Evolutionary conservation across 2,113 vertebrate genomes (phyloP), one percentile per base, ranked within the genome.

Genomic region (Scortum barcoo): DNA sequence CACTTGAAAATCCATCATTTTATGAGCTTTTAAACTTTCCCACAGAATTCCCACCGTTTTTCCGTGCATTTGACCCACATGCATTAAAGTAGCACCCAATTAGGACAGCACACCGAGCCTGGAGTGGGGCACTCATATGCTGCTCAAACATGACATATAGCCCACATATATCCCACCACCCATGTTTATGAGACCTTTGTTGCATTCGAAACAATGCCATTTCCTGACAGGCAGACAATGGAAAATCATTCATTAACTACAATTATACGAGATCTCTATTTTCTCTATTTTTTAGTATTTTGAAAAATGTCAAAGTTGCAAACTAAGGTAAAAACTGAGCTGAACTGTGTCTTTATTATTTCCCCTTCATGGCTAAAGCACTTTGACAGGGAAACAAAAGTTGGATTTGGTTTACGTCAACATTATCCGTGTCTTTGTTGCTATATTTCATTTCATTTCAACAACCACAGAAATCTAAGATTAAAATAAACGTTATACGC

Each of bases 1-100:
- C 80, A 73, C 78, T 93, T 90, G 84, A 77, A 84, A 88, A 94
- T 89, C 71, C 81, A 91, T 92, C 76, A 78, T 81, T 91, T 90
- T 91, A 90, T 78, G 74, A 84, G 87, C 69, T 63, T 84, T 86
- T 65, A 77, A 75, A 86, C 82, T 89, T 94, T 91, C 89, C 90
- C 92, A 91, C 85, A 87, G 85, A 86, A 83, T 86, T 82, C 78
- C 74, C 73, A 80, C 69, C 10, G 54, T 83, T 83, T 91, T 88
- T 81, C 86, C 75, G 0, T 71, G 60, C 56, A 53, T 91, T 81
- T 80, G 62, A 88, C 81, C 85, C 81, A 66, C 40, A 68, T 50
- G 69, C 80, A 78, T 90, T 89, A 73, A 86, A 83, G 88, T 73
- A 87, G 87, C 84, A 76, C 86, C 87, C 76, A 91, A 91, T 89